These are phyloP conservation scores for Lepisosteus osseus DNA, from an alignment of 2,113 vertebrate species.

Conservation along the genomic window DNA sequence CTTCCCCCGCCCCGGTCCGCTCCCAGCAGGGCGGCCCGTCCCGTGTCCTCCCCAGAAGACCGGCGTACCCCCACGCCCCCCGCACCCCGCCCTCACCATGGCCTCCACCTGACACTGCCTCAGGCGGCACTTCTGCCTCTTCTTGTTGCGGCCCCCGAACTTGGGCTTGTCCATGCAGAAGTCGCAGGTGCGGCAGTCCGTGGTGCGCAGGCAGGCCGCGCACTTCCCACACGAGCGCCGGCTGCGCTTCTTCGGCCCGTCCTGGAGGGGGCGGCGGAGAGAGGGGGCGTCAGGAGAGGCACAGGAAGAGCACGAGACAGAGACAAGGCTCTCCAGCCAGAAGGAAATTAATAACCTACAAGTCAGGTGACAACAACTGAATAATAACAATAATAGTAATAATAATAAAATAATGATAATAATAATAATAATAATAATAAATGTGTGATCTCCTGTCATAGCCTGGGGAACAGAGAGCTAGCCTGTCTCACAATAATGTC, in stretches of 20 bases:
- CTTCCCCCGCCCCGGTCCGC: too few relatives aligned
- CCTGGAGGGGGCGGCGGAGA: constrained; percentile 28
- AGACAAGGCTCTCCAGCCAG: too few relatives aligned
- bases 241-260: constrained; percentile 57
- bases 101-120: constrained; percentile 82
- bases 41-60: neutral
- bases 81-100: constrained; percentile 60
- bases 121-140: constrained; percentile 83
- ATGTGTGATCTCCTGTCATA: too few relatives aligned
- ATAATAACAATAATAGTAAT: too few relatives aligned
- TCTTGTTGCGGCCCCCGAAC: constrained; percentile 85
- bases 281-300: neutral
- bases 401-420: too few relatives aligned
- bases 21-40: too few relatives aligned
- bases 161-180: constrained; percentile 87
- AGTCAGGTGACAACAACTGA: too few relatives aligned
- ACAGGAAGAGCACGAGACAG: neutral
- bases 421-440: too few relatives aligned
- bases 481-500: too few relatives aligned
- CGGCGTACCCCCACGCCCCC: neutral
- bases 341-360: neutral
- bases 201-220: constrained; percentile 72
- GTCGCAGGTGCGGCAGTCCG: constrained; percentile 82
- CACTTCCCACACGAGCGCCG: constrained; percentile 78
- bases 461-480: too few relatives aligned